Percentiles rank a stretch among this genome's conserved stretches.
phyloP scores from a whole-genome alignment of 2,113 vertebrate species.

The Xenopus laevis region DNA sequence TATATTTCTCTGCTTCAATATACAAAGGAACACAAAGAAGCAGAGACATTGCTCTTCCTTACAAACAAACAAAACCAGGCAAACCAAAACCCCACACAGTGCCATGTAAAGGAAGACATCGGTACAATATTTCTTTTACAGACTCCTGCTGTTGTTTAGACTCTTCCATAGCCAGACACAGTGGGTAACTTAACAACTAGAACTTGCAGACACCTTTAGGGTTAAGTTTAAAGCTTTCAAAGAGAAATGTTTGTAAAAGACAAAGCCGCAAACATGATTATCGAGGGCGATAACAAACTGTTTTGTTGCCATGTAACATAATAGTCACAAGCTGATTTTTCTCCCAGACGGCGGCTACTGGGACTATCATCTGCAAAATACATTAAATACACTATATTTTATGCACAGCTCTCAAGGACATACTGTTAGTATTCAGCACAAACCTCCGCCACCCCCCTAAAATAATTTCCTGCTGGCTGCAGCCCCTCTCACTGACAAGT shows the following conservation, averaged over 20 bases:
- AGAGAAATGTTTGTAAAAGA: not conserved
- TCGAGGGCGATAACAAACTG: not conserved
- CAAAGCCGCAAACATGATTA: not conserved
- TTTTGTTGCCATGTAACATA: not conserved
- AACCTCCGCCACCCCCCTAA: conserved; percentile 21
- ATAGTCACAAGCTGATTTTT: conserved; percentile 5
- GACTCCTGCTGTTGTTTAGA: too few relatives aligned
- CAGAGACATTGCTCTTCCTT: not conserved
- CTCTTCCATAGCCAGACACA: too few relatives aligned
- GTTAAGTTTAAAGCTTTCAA: not conserved
- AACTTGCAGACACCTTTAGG: not conserved
- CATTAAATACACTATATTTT: conserved; percentile 13
- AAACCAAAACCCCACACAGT: too few relatives aligned
- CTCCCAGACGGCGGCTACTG: not conserved
- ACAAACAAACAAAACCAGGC: too few relatives aligned
- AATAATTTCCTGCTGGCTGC: conserved; percentile 39
- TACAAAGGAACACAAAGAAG: too few relatives aligned
- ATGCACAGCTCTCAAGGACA: conserved; percentile 35
- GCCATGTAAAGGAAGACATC: too few relatives aligned
- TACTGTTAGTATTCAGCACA: conserved; percentile 24
- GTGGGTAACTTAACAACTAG: not conserved
- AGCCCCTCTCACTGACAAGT: conserved; percentile 37
- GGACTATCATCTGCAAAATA: conserved; percentile 9
- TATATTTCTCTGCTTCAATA: too few relatives aligned
- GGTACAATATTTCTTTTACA: too few relatives aligned